Conservation (phyloP, 2,113 vertebrate species). For the Capra hircus region DNA sequence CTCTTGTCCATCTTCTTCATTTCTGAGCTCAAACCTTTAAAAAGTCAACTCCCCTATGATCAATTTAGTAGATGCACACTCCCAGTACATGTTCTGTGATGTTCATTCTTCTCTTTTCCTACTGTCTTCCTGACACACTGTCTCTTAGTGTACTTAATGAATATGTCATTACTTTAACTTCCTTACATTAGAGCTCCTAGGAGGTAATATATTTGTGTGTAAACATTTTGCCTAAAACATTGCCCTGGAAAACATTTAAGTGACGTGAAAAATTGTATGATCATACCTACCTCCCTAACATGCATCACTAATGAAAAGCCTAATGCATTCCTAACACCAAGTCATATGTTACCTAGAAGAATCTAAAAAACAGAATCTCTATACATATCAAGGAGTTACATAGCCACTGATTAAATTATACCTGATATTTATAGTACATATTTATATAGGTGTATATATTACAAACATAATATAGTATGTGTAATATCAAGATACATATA, state of each 20-base stretch:
- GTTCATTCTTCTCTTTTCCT: background rate
- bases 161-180: background rate
- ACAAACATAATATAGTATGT: background rate
- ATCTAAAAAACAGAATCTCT: background rate
- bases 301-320: background rate
- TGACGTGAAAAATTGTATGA: background rate
- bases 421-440: background rate
- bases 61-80: background rate
- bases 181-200: background rate
- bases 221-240: background rate
- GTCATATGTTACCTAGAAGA: background rate
- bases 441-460: background rate
- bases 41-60: background rate
- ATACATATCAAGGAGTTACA: background rate
- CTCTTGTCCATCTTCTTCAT: background rate
- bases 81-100: background rate
- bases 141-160: background rate
- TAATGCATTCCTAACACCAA: background rate
- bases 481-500: background rate
- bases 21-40: background rate
- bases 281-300: background rate
- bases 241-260: slow-evolving; percentile 4
- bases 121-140: background rate
- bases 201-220: background rate
- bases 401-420: background rate